Conservation (phyloP, 2,797 vertebrate species). For the Tolypeutes matacus region DNA sequence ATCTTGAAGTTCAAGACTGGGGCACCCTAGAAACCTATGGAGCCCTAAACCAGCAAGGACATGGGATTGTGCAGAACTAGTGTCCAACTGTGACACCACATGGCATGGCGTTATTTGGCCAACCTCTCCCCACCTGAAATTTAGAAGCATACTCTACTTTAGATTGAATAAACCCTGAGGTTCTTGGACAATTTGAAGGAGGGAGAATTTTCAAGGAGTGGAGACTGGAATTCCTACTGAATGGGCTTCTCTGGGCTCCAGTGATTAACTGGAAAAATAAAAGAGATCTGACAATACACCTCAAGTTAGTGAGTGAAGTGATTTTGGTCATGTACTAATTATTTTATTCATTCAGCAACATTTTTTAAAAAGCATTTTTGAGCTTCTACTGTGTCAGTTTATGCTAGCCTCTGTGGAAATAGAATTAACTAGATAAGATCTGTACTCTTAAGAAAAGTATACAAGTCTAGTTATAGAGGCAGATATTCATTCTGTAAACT, state of each 20-base stretch:
- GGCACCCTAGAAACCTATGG: background rate
- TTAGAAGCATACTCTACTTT: background rate
- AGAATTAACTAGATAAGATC: slow-evolving; percentile 28
- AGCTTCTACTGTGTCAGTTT: background rate
- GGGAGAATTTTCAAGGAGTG: background rate
- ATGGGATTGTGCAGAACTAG: background rate
- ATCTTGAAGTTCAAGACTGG: background rate
- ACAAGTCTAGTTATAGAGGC: background rate
- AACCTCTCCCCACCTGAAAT: background rate
- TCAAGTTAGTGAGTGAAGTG: background rate
- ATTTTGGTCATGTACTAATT: background rate
- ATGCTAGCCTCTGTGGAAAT: background rate
- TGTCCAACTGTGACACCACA: background rate
- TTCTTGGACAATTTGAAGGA: background rate
- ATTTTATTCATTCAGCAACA: background rate
- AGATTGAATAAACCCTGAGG: background rate
- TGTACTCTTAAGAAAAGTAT: slow-evolving; percentile 38
- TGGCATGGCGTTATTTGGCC: background rate
- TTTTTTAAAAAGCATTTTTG: background rate
- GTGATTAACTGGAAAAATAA: background rate
- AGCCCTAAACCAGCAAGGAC: background rate
- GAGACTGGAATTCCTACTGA: background rate
- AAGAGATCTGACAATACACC: slow-evolving; percentile 15
- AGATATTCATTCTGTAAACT: background rate
- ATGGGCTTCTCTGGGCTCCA: background rate